Evolutionary conservation across 2,888 invertebrate genomes (phyloP).

Genomic region (Argynnis bischoffii): DNA sequence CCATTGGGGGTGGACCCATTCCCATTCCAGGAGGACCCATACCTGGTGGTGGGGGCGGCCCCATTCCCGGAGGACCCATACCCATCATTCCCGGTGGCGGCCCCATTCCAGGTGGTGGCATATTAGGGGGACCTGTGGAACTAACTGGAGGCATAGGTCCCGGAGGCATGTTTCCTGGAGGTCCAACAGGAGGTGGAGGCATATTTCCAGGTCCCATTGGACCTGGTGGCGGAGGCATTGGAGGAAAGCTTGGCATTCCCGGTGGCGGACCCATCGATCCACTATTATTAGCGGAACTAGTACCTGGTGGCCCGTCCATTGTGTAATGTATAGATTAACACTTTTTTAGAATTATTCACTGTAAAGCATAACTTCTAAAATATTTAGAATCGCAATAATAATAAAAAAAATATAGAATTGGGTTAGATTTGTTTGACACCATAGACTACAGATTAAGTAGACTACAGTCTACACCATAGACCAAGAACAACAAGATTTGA

Average conservation of each 20-base stretch:
- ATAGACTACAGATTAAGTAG: not conserved
- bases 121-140: slow-evolving; percentile 49
- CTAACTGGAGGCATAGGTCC: slow-evolving; percentile 59
- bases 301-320: slow-evolving; percentile 75
- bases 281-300: slow-evolving; percentile 58
- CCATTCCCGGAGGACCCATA: slow-evolving; percentile 55
- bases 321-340: not conserved
- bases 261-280: slow-evolving; percentile 54
- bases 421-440: slow-evolving; percentile 6
- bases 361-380: not conserved
- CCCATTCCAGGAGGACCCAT: slow-evolving; percentile 61
- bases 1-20: slow-evolving; percentile 54
- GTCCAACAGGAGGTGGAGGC: slow-evolving; percentile 47
- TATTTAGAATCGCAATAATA: not conserved
- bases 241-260: slow-evolving; percentile 49
- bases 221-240: slow-evolving; percentile 51
- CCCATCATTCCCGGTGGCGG: slow-evolving; percentile 52
- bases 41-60: slow-evolving; percentile 53
- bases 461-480: not conserved
- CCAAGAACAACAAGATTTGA: too few relatives aligned
- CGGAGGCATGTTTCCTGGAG: slow-evolving; percentile 54
- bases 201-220: slow-evolving; percentile 47
- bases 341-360: not conserved
- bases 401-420: not conserved
- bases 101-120: slow-evolving; percentile 50